These are phyloP conservation scores for Yasuhikotakia modesta DNA, from an alignment of 2,797 vertebrate species.

Conservation along the genomic window DNA sequence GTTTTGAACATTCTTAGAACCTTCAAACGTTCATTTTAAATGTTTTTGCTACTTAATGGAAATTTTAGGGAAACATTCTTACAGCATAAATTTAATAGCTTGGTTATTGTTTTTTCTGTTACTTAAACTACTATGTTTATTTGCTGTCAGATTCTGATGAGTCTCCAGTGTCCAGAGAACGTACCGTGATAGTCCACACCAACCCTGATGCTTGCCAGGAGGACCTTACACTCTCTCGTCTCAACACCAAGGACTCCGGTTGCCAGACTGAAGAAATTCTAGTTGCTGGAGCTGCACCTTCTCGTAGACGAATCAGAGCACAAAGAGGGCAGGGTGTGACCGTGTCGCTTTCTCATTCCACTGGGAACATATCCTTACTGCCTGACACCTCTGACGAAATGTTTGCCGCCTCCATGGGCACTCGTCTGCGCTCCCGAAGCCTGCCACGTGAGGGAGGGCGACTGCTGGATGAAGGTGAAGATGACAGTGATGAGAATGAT, in stretches of 20 bases:
- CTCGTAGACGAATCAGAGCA: slow-evolving; percentile 87
- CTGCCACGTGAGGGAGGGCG: slow-evolving; percentile 87
- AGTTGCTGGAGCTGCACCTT: slow-evolving; percentile 84
- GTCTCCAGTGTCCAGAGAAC: slow-evolving; percentile 88
- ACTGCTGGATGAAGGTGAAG: slow-evolving; percentile 74
- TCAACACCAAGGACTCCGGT: slow-evolving; percentile 88
- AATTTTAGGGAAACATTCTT: too few relatives aligned
- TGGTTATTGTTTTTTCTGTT: too few relatives aligned
- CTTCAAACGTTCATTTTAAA: too few relatives aligned
- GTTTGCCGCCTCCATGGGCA: slow-evolving; percentile 78
- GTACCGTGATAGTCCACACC: slow-evolving; percentile 87
- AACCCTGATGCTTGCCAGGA: slow-evolving; percentile 76
- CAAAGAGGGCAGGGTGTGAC: slow-evolving; percentile 85
- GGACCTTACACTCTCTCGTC: slow-evolving; percentile 75
- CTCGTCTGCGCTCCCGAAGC: slow-evolving; percentile 86
- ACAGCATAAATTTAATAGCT: too few relatives aligned
- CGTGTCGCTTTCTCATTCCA: slow-evolving; percentile 86
- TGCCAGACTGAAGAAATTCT: slow-evolving; percentile 95
- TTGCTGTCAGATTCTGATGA: slow-evolving; percentile 89
- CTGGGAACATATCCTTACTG: slow-evolving; percentile 90
- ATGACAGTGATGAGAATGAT: slow-evolving; percentile 75
- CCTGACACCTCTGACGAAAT: slow-evolving; percentile 79
- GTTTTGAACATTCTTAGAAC: too few relatives aligned
- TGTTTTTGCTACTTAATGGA: too few relatives aligned
- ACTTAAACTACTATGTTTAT: neutral